A percentile compares a stretch with the other conserved stretches of the same genome.
These are phyloP conservation scores for Erebia palarica DNA, from an alignment of 2,888 invertebrate species.

Conservation along the genomic window DNA sequence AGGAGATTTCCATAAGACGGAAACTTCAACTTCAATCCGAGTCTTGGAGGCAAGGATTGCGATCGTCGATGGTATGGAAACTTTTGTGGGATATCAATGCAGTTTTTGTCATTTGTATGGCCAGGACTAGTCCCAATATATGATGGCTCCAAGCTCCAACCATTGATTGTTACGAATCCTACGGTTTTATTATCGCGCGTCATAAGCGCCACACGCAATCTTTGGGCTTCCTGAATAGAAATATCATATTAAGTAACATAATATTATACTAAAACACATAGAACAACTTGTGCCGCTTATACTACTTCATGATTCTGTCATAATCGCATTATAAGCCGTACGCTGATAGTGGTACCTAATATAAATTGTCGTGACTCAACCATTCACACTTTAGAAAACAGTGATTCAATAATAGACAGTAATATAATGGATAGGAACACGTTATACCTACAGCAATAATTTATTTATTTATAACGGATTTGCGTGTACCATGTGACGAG, in stretches of 20 bases:
- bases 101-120: slow-evolving; percentile 79
- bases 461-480: neutral
- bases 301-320: too few relatives aligned
- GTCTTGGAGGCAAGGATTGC: slow-evolving; percentile 91
- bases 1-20: slow-evolving; percentile 89
- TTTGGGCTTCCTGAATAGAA: slow-evolving; percentile 69
- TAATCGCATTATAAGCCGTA: too few relatives aligned
- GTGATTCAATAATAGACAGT: neutral
- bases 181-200: slow-evolving; percentile 86
- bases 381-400: neutral
- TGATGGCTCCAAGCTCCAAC: slow-evolving; percentile 92
- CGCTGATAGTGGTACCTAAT: neutral
- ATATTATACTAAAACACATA: neutral
- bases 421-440: neutral
- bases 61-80: slow-evolving; percentile 84
- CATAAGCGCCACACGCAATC: slow-evolving; percentile 83
- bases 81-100: slow-evolving; percentile 68
- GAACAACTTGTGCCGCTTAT: too few relatives aligned
- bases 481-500: neutral
- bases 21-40: slow-evolving; percentile 91
- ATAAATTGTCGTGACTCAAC: neutral
- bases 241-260: neutral
- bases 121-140: slow-evolving; percentile 87
- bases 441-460: neutral
- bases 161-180: slow-evolving; percentile 92